These are phyloP conservation scores for Drosophila busckii DNA, from an alignment of 1,140 invertebrate genomes.

Conservation along the genomic window DNA sequence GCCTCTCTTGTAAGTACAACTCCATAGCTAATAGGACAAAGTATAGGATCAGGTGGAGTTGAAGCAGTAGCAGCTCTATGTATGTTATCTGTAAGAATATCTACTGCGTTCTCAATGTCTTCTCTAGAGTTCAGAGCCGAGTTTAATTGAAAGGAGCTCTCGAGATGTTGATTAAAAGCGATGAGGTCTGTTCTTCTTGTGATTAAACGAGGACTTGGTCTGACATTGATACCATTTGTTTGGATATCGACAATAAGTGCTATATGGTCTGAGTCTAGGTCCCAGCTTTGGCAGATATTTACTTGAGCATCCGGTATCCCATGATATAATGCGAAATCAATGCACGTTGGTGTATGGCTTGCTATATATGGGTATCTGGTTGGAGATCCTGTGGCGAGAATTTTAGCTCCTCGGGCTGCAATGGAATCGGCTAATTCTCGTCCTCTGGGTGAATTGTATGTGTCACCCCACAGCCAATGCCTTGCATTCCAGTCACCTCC, in stretches of 20 bases:
- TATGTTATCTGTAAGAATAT: conserved; percentile 1
- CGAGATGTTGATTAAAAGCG: conserved; percentile 1
- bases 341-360: conserved; percentile 4
- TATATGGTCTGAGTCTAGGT: conserved; percentile 28
- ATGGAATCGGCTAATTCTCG: conserved; percentile 11
- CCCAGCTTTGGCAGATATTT: conserved; percentile 9
- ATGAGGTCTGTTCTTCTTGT: conserved; percentile 5
- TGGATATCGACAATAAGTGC: conserved; percentile 3
- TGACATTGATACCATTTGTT: neutral
- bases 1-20: neutral
- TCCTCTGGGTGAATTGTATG: conserved; percentile 15
- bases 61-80: conserved; percentile 12
- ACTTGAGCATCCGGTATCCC: conserved; percentile 6
- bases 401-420: neutral
- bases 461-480: conserved; percentile 25
- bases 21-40: neutral
- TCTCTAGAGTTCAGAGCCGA: neutral
- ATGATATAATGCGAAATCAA: conserved; percentile 15
- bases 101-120: conserved; percentile 16
- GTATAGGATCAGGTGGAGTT: neutral
- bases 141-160: conserved; percentile 1
- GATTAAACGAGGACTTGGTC: conserved; percentile 6
- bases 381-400: conserved; percentile 14
- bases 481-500: conserved; percentile 20
- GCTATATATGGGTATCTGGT: conserved; percentile 14